Conservation (phyloP, 2,888 invertebrate genomes). For the Drosophila paranaensis region DNA sequence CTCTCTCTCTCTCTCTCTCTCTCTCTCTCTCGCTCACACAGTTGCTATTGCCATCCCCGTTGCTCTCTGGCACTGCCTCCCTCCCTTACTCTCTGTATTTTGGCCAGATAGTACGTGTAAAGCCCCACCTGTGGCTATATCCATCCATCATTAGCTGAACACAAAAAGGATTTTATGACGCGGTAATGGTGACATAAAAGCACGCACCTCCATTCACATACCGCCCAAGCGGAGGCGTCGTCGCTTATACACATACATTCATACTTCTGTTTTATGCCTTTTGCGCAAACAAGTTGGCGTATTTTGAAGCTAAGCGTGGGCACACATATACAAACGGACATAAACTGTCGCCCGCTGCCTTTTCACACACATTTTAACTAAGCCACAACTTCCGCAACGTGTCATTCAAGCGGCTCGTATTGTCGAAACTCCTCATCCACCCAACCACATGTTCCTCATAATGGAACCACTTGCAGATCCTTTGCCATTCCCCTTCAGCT, state of each 20-base stretch:
- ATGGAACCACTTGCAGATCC: conserved; percentile 17
- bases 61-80: background rate
- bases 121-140: conserved; percentile 67
- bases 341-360: conserved; percentile 49
- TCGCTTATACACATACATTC: background rate
- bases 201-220: conserved; percentile 41
- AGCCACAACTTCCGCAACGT: conserved; percentile 79
- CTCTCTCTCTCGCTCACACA: too few relatives aligned
- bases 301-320: conserved; percentile 68
- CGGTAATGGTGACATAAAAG: conserved; percentile 76
- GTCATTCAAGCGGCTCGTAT: conserved; percentile 60
- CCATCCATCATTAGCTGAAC: conserved; percentile 79
- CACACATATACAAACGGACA: conserved; percentile 31
- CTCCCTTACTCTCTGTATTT: background rate
- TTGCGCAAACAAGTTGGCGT: conserved; percentile 77
- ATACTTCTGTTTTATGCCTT: conserved; percentile 68
- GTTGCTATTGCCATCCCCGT: too few relatives aligned
- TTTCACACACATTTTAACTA: conserved; percentile 58
- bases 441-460: conserved; percentile 11
- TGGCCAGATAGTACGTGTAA: conserved; percentile 6
- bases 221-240: conserved; percentile 2
- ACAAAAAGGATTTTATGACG: conserved; percentile 81
- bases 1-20: background rate
- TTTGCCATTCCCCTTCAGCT: background rate
- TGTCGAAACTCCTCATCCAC: conserved; percentile 15